These are phyloP conservation scores for Lacanobia oleracea DNA, from an alignment of 2,888 invertebrate genomes.

Conservation along the genomic window DNA sequence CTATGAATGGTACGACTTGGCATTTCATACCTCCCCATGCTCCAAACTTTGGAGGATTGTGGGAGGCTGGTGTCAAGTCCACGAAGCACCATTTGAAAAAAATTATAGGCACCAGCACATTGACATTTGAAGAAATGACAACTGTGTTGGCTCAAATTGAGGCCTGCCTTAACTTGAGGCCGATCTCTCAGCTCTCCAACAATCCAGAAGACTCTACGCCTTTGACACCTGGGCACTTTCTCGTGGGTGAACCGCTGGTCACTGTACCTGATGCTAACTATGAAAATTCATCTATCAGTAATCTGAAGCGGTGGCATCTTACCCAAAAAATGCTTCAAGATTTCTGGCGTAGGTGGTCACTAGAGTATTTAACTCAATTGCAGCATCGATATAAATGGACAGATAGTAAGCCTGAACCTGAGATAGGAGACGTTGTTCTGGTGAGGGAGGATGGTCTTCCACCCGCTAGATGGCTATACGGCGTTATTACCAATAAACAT, in stretches of 20 bases:
- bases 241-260: constrained; percentile 1
- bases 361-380: constrained; percentile 8
- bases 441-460: background rate
- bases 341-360: constrained; percentile 6
- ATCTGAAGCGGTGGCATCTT: constrained; percentile 12
- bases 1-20: constrained; percentile 14
- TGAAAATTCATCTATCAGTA: background rate
- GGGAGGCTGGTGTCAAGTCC: constrained; percentile 1
- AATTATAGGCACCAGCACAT: constrained; percentile 9
- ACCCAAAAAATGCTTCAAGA: constrained; percentile 2
- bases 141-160: constrained; percentile 5
- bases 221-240: constrained; percentile 6
- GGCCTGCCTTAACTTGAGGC: constrained; percentile 5
- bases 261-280: background rate
- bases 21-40: constrained; percentile 9
- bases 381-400: constrained; percentile 7
- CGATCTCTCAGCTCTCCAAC: constrained; percentile 5
- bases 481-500: background rate
- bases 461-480: background rate
- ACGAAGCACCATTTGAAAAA: constrained; percentile 13
- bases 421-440: background rate
- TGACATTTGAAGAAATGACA: constrained; percentile 21
- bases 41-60: constrained; percentile 15
- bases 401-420: constrained; percentile 5
- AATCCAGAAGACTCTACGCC: constrained; percentile 3